Base-by-base conservation (phyloP, 2,797 vertebrate genomes). In the Lepus oiostolus region DNA sequence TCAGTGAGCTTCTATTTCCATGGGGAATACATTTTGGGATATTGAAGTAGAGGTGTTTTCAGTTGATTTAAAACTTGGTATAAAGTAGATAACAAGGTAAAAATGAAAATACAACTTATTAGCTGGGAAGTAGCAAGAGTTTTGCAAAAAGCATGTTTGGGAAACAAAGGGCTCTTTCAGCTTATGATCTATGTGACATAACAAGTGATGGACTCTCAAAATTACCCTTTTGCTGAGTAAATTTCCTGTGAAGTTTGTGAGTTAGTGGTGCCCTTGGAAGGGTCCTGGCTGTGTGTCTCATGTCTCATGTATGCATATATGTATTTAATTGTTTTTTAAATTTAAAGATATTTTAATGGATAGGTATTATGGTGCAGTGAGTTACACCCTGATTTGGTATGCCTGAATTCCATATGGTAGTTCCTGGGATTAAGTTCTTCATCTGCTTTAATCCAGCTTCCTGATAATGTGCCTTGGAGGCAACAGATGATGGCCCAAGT, bases 31-130 rank as follows among this genome's bases (percentile, higher is more conserved):
- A 30, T 79, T 92, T 85, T 68, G 32, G 24, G 81, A 42, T 72
- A n/a, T 14, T 28, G 72, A 63, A 42, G 47, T 42, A 63, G 75
- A 84, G 58, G 6, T 86, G n/a, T 89, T 95, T 91, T 94, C 62
- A 68, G 0, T 24, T 72, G 84, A 68, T 62, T 30, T 24, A 90
- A 86, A 87, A 80, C 65, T 83, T 95, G 35, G 32, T 62, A 7
- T 70, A 71, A 26, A n/a, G 50, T n/a, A 60, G 75, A 90, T 87
- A 24, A 52, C 47, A 75, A 71, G 47, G 90, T 88, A 86, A 95
- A 95, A 74, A 92, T 24, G 72, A 91, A 93, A 87, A 82, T 68
- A 50, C 75, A 42, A 47, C 30, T 10, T 28, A 5, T 35, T 75
- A 32, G 30, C 35, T 72, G 42, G 22, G 54, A 50, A 58, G 26